These are phyloP conservation scores for Magallana gigas DNA, from an alignment of 1,140 invertebrate genomes.

Conservation along the genomic window DNA sequence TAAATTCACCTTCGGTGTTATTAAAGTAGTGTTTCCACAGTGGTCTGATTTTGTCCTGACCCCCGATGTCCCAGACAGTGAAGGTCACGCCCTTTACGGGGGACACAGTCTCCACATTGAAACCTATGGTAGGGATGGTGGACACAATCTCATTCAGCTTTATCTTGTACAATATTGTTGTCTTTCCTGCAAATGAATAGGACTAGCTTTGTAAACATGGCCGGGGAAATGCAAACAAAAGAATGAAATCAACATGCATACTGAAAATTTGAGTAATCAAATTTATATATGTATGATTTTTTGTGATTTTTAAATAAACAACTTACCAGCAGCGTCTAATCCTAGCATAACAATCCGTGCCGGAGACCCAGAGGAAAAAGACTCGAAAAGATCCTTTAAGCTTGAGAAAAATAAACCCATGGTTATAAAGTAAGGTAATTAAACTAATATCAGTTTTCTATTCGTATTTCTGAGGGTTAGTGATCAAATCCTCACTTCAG, in stretches of 20 bases:
- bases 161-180: constrained; percentile 98
- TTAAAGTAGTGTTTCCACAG: constrained; percentile 74
- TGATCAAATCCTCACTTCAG: neutral
- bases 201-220: neutral
- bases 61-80: constrained; percentile 81
- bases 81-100: constrained; percentile 78
- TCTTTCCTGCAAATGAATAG: constrained; percentile 67
- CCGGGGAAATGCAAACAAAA: no score
- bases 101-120: constrained; percentile 74
- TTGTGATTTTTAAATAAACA: neutral
- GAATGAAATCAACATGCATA: no score
- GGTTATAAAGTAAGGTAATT: neutral
- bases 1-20: constrained; percentile 64
- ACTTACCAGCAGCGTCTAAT: constrained; percentile 74
- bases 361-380: constrained; percentile 61
- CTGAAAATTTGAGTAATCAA: no score
- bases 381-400: constrained; percentile 55
- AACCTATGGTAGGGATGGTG: constrained; percentile 77
- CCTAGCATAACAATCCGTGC: constrained; percentile 75
- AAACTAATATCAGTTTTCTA: neutral
- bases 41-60: constrained; percentile 79
- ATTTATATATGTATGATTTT: neutral
- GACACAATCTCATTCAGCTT: constrained; percentile 88
- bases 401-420: constrained; percentile 73
- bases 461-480: neutral